Conservation (phyloP, 2,888 invertebrate species). For the Clanis bilineata region DNA sequence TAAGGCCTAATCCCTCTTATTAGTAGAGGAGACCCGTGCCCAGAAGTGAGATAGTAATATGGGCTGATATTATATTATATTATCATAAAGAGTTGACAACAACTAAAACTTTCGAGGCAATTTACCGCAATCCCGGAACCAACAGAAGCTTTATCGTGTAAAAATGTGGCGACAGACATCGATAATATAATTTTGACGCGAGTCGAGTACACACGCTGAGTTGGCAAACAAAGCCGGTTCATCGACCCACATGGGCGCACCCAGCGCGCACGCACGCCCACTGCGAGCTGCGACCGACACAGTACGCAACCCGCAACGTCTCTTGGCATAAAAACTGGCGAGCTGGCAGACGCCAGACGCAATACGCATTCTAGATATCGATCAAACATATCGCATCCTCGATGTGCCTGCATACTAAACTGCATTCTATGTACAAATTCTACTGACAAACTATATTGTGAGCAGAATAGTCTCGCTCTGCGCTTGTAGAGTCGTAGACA, state of each 20-base stretch:
- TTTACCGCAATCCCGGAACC: neutral
- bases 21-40: no score
- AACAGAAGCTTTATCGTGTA: constrained; percentile 2
- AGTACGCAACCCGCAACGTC: constrained; percentile 42
- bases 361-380: neutral
- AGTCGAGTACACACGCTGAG: constrained; percentile 69
- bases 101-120: neutral
- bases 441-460: constrained; percentile 16
- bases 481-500: neutral
- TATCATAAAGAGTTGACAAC: neutral
- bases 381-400: neutral
- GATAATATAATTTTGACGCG: constrained; percentile 64
- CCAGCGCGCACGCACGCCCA: constrained; percentile 60
- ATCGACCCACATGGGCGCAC: constrained; percentile 74
- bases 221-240: constrained; percentile 82
- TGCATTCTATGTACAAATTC: neutral
- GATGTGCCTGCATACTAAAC: neutral
- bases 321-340: constrained; percentile 37
- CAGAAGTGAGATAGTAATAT: no score
- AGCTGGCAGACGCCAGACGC: constrained; percentile 29
- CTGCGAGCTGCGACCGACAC: constrained; percentile 34
- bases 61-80: neutral
- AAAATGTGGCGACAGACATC: constrained; percentile 43
- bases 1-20: no score
- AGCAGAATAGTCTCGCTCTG: constrained; percentile 18